phyloP scores from a whole-genome alignment of 1,140 invertebrate species.

The Euglossa dilemma region DNA sequence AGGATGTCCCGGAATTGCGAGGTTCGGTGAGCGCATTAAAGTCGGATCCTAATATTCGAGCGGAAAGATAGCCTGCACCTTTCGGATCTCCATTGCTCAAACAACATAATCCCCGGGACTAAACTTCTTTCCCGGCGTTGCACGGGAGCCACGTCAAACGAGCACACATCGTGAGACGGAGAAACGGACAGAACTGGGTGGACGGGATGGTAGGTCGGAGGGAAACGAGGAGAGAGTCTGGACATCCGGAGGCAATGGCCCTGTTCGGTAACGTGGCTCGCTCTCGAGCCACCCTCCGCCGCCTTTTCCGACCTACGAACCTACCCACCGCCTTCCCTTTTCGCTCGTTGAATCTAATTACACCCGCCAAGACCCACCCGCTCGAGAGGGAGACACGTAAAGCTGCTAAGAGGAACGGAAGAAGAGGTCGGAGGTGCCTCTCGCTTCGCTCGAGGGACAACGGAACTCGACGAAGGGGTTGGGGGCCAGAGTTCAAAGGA shows the following conservation, averaged over 20 bases:
- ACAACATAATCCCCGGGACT: conserved; percentile 34
- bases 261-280: conserved; percentile 59
- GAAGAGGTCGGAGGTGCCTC: conserved; percentile 11
- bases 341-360: conserved; percentile 77
- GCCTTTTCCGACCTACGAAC: conserved; percentile 54
- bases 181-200: background rate
- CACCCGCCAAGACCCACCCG: conserved; percentile 67
- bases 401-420: conserved; percentile 34
- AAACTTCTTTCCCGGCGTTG: conserved; percentile 30
- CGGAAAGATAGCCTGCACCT: conserved; percentile 1
- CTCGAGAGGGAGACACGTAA: conserved; percentile 47
- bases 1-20: background rate
- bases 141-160: conserved; percentile 28
- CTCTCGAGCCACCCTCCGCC: conserved; percentile 53
- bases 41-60: conserved; percentile 1
- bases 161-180: conserved; percentile 6
- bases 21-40: background rate
- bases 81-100: background rate
- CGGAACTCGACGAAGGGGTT: background rate
- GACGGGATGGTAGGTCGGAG: background rate
- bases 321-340: conserved; percentile 62
- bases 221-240: conserved; percentile 47
- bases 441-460: conserved; percentile 9
- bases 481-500: conserved; percentile 4
- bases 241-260: conserved; percentile 62